phyloP scores from a whole-genome alignment of 2,797 vertebrate genomes.

The Chromobotia macracanthus region DNA sequence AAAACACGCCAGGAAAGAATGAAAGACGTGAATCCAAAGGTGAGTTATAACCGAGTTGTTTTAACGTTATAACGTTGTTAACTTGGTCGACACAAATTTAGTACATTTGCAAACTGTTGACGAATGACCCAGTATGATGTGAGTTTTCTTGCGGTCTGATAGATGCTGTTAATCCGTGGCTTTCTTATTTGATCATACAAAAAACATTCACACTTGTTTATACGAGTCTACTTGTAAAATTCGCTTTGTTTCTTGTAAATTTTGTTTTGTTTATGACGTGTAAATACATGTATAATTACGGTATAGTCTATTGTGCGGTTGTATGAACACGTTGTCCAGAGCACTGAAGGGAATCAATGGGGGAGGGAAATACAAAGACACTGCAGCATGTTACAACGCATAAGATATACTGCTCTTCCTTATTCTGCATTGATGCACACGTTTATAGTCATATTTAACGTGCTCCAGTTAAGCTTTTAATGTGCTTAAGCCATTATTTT shows the following conservation, averaged over 20 bases:
- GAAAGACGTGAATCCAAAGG: slow-evolving; percentile 77
- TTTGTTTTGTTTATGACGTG: neutral
- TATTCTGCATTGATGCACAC: neutral
- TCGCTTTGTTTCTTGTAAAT: neutral
- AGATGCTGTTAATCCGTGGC: neutral
- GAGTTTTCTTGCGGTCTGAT: neutral
- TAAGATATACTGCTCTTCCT: neutral
- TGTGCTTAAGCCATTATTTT: too few relatives aligned
- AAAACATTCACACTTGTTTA: neutral
- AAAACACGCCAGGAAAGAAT: slow-evolving; percentile 76
- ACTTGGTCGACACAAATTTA: neutral
- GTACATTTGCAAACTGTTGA: neutral
- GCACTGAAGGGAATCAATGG: slow-evolving; percentile 45
- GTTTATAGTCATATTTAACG: neutral
- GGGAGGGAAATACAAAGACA: slow-evolving; percentile 49
- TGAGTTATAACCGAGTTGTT: slow-evolving; percentile 60
- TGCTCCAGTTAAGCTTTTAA: neutral
- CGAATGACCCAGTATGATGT: neutral
- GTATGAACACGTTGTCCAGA: slow-evolving; percentile 55
- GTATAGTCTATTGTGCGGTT: slow-evolving; percentile 44
- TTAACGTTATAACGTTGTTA: slow-evolving; percentile 5
- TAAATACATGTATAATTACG: neutral
- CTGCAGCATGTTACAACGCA: slow-evolving; percentile 13
- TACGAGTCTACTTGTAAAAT: too few relatives aligned
- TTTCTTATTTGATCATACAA: neutral